Percentiles rank a stretch among this genome's conserved stretches.
Evolutionary conservation across 2,113 vertebrate species (phyloP).

Genomic region (Gnathonemus echidnorhynchus): DNA sequence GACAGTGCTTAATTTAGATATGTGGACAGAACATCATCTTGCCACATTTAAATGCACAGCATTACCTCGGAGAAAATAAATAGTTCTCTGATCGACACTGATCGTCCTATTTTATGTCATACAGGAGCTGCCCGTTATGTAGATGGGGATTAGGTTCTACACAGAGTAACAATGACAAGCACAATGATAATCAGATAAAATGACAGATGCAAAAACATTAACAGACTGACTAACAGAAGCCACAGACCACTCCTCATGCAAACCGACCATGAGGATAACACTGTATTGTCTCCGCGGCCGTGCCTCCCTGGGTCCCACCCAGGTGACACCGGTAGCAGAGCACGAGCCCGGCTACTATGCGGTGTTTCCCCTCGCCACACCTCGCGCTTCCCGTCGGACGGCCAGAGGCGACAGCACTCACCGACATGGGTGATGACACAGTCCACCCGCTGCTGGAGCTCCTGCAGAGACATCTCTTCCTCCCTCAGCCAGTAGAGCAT

Average conservation of each 20-base stretch:
- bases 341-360: background rate
- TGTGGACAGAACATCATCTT: background rate
- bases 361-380: slow-evolving; percentile 2
- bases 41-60: background rate
- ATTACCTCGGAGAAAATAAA: background rate
- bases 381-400: background rate
- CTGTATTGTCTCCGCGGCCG: background rate
- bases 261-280: background rate
- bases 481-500: slow-evolving; percentile 83
- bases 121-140: background rate
- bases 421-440: slow-evolving; percentile 88
- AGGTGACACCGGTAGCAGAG: background rate
- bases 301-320: background rate
- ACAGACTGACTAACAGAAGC: background rate
- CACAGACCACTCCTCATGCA: background rate
- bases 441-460: slow-evolving; percentile 77
- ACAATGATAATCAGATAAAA: background rate
- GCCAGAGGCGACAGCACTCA: slow-evolving; percentile 52
- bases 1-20: background rate
- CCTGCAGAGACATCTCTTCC: slow-evolving; percentile 87
- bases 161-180: background rate
- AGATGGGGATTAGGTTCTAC: background rate
- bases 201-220: background rate
- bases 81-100: background rate
- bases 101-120: background rate